Conservation (phyloP, 2,113 vertebrate species). For the Microcebus lehilahytsara region DNA sequence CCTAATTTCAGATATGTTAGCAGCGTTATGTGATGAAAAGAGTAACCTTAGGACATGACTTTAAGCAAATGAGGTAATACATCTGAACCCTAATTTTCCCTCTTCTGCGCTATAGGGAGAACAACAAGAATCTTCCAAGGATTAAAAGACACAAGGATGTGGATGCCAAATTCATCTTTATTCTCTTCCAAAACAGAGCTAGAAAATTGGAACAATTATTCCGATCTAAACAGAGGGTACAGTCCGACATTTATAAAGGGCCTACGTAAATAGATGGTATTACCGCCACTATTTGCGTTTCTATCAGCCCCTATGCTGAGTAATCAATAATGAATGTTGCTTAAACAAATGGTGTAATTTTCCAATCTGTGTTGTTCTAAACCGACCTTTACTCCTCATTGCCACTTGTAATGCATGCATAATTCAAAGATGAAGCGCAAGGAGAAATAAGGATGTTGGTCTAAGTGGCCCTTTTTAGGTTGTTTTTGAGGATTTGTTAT, state of each 20-base stretch:
- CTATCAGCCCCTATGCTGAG: conserved; percentile 64
- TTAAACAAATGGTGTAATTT: conserved; percentile 76
- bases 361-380: conserved; percentile 71
- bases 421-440: conserved; percentile 72
- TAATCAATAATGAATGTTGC: conserved; percentile 74
- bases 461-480: conserved; percentile 71
- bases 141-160: background rate
- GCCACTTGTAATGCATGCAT: conserved; percentile 69
- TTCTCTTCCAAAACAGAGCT: background rate
- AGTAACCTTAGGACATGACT: background rate
- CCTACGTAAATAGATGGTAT: conserved; percentile 56
- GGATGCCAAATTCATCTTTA: conserved; percentile 1
- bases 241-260: conserved; percentile 43
- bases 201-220: conserved; percentile 40
- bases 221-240: background rate
- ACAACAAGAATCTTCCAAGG: background rate
- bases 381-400: conserved; percentile 62
- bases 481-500: conserved; percentile 71
- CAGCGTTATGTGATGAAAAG: background rate
- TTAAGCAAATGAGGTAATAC: background rate
- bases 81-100: background rate
- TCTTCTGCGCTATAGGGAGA: background rate
- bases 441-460: conserved; percentile 58
- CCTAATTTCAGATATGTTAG: background rate
- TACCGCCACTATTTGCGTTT: conserved; percentile 62